These are phyloP conservation scores for Trisateles emortualis DNA, from an alignment of 2,888 invertebrate genomes.

Conservation along the genomic window DNA sequence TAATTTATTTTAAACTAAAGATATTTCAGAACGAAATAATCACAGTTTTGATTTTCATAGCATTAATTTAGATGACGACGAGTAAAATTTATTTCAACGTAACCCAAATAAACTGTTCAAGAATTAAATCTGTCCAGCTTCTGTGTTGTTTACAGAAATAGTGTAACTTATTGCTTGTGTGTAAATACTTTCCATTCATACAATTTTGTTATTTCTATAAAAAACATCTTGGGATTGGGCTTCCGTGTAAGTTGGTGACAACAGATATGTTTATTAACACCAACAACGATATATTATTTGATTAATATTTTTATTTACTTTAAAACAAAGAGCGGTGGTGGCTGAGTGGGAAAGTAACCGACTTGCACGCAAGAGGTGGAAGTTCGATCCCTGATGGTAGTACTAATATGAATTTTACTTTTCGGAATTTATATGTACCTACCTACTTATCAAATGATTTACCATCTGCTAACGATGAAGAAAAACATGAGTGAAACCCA, in stretches of 20 bases:
- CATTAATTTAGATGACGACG: constrained; percentile 1
- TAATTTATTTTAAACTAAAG: too few species aligned
- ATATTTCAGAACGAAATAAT: constrained; percentile 4
- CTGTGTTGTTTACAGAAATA: constrained; percentile 5
- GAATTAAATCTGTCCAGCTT: constrained; percentile 9
- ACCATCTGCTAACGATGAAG: too few species aligned
- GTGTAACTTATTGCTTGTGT: constrained; percentile 7
- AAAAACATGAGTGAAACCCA: too few species aligned
- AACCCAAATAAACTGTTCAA: constrained; percentile 6
- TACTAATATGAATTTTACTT: too few species aligned
- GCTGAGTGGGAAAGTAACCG: too few species aligned
- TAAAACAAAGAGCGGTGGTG: neutral
- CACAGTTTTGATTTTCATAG: neutral
- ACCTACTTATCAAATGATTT: too few species aligned
- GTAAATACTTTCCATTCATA: constrained; percentile 11
- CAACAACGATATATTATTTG: neutral
- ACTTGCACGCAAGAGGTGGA: too few species aligned
- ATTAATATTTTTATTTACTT: neutral
- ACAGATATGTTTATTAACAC: constrained; percentile 1
- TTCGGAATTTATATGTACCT: too few species aligned
- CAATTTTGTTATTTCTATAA: neutral
- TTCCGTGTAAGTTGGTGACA: constrained; percentile 1
- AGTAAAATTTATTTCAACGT: constrained; percentile 9
- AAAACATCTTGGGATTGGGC: neutral
- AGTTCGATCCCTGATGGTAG: too few species aligned